These are phyloP conservation scores for Seira musarum DNA, from an alignment of 2,888 invertebrate genomes.

Conservation along the genomic window DNA sequence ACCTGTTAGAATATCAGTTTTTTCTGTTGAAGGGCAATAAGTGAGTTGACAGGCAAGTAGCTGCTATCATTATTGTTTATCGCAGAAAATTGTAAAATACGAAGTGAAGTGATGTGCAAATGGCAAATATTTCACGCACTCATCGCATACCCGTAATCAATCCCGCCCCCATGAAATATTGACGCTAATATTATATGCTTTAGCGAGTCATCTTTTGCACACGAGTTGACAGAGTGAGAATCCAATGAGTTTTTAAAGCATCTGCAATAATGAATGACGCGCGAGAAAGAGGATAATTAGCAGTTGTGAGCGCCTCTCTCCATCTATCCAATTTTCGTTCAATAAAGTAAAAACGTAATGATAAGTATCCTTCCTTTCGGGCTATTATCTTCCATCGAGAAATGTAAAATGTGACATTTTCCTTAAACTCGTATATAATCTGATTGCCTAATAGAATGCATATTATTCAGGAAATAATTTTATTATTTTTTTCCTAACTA, in stretches of 20 bases:
- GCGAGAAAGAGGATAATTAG: slow-evolving; percentile 43
- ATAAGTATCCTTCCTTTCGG: slow-evolving; percentile 2
- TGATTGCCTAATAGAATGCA: slow-evolving; percentile 6
- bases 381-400: not conserved
- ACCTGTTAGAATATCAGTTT: no score
- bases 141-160: not conserved
- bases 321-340: slow-evolving; percentile 2
- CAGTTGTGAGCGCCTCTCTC: slow-evolving; percentile 34
- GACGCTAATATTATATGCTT: not conserved
- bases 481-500: no score
- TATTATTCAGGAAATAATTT: not conserved
- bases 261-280: slow-evolving; percentile 25
- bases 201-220: slow-evolving; percentile 1
- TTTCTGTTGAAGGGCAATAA: no score
- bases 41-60: no score
- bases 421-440: not conserved
- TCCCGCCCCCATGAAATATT: not conserved
- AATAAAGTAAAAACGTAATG: slow-evolving; percentile 28
- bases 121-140: slow-evolving; percentile 2
- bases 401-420: slow-evolving; percentile 15
- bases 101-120: no score
- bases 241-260: not conserved
- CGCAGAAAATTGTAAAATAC: no score
- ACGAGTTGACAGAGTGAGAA: slow-evolving; percentile 1
- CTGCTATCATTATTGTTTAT: no score